A percentile compares a stretch with the other conserved stretches of the same genome.
Evolutionary conservation across 2,113 vertebrate genomes (phyloP).

Genomic region (Lepus timidus): DNA sequence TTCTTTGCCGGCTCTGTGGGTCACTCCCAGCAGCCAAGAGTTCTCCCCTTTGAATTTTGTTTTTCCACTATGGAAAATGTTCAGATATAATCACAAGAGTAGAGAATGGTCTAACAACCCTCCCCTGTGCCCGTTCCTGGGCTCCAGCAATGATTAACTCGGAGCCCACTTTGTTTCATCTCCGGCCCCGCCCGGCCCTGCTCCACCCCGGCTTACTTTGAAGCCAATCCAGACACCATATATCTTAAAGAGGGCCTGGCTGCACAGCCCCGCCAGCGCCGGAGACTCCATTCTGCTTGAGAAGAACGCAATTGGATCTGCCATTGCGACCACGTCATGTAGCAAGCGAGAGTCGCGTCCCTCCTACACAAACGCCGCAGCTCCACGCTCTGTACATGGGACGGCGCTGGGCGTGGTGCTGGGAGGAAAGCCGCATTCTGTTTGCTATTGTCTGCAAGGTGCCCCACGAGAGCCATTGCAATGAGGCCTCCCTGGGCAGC

Average conservation of each 20-base stretch:
- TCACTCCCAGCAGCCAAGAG: neutral
- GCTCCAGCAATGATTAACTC: conserved; percentile 34
- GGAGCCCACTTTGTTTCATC: conserved; percentile 70
- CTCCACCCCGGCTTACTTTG: conserved; percentile 71
- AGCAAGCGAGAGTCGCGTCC: neutral
- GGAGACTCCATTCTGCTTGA: conserved; percentile 35
- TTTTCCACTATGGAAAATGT: conserved; percentile 65
- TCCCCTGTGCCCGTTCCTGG: neutral
- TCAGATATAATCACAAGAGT: conserved; percentile 72
- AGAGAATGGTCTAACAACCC: conserved; percentile 16
- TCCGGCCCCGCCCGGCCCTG: neutral
- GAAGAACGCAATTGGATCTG: conserved; percentile 68
- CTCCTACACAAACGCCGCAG: conserved; percentile 25
- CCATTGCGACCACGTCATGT: neutral
- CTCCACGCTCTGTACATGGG: neutral
- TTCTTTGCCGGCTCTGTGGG: neutral
- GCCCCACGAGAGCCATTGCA: neutral
- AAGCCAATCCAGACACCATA: conserved; percentile 79
- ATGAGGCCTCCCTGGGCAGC: neutral
- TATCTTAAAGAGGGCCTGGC: conserved; percentile 79
- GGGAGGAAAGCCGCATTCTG: neutral
- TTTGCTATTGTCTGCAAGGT: neutral
- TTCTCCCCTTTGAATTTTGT: neutral
- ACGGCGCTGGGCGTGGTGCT: neutral
- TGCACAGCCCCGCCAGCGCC: conserved; percentile 55